These are phyloP conservation scores for Mactromeris polynyma DNA, from an alignment of 2,888 invertebrate species.

Conservation along the genomic window DNA sequence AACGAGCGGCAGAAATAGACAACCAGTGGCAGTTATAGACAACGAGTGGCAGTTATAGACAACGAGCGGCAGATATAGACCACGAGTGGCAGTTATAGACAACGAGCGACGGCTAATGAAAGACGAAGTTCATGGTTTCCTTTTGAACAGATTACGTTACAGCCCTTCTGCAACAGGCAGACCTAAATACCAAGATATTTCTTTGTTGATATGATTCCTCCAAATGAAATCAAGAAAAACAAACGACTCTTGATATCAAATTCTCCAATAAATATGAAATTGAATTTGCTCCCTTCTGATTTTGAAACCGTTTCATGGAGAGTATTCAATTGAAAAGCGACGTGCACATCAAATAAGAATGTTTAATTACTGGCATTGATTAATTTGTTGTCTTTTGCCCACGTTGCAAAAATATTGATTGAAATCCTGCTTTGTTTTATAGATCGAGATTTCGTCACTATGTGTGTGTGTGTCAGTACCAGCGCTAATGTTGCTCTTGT, in stretches of 20 bases:
- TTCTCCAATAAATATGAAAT: neutral
- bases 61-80: no score
- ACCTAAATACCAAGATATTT: no score
- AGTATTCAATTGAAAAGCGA: neutral
- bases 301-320: neutral
- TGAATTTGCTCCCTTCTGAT: neutral
- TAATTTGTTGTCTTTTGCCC: neutral
- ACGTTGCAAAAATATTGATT: neutral
- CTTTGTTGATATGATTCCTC: neutral
- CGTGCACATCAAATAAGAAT: neutral
- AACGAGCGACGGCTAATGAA: neutral
- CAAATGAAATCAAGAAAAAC: neutral
- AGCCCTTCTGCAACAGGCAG: neutral
- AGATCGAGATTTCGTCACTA: constrained; percentile 92
- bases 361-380: no score
- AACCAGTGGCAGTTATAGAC: no score
- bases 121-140: neutral
- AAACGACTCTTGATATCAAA: no score
- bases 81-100: neutral
- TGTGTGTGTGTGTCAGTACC: constrained; percentile 91
- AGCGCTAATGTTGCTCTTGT: constrained; percentile 91
- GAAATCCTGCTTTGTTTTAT: constrained; percentile 73
- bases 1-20: no score
- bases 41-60: no score
- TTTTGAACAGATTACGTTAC: neutral